Evolutionary conservation across 1,140 invertebrate species (phyloP), one percentile per base, ranked within the genome.

Genomic region (Muscidifurax raptorellus): DNA sequence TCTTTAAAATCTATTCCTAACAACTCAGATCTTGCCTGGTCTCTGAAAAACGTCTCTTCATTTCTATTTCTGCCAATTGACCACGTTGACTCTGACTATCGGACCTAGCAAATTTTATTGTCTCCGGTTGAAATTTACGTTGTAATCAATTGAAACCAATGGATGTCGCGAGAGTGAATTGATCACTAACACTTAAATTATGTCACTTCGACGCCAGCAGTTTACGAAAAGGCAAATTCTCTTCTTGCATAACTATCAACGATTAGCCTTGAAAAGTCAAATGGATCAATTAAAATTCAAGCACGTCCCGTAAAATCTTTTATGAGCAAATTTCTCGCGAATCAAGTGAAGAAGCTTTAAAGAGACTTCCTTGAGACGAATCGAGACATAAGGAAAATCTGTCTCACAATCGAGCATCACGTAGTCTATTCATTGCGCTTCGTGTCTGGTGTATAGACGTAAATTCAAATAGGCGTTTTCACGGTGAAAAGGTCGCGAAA

Each of bases 391-490:
- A 40, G 36, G 52, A 18, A 7, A 59, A 59, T 59, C 22, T 59
- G 18, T 18, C 22, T 47, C 44, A 47, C 2, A 47, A 18, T 47
- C 44, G 44, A 47, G 15, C 15, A 10, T 47, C 13, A 47, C 44
- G 2, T 47, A 47, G 44, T 80, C 32, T 30, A 72, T 72, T 80
- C 44, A 22, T 12, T 69, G 78, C 32, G 18, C 22, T 30, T 67
- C 59, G 59, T 13, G 52, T 69, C 30, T 67, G 59, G 25, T 40
- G 28, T 18, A 44, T 47, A 72, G 72, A 47, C 27, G 59, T 81
- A 52, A 81, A 81, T 52, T 81, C 72, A 81, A 81, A 82, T 82
- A 47, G 15, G n/a, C 15, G 44, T 81, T 74, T 81, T 74, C 44
- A 36, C 28, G 18, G 71, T 22, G n/a, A 64, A 75, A 66, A 75